Conservation (phyloP, 2,113 vertebrate genomes). For the Phyllostomus hastatus region DNA sequence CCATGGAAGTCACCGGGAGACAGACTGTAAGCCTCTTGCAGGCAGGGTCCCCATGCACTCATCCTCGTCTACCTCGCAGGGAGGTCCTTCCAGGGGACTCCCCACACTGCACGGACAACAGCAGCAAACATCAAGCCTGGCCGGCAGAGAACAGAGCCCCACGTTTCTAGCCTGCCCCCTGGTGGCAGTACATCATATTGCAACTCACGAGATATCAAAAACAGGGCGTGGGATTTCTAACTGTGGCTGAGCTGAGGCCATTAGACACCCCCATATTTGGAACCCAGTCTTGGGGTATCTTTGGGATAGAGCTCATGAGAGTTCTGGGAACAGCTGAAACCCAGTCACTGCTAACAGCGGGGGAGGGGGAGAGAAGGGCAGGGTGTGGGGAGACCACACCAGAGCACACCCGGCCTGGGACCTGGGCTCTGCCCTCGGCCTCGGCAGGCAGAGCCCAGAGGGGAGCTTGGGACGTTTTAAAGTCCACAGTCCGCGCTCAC, state of each 20-base stretch:
- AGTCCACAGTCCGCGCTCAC: neutral
- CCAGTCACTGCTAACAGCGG: neutral
- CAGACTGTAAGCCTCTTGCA: neutral
- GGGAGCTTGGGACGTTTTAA: neutral
- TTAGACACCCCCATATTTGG: neutral
- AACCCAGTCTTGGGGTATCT: neutral
- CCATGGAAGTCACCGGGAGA: neutral
- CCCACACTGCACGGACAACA: accelerated
- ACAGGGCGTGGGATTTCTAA: neutral
- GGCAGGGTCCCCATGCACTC: neutral
- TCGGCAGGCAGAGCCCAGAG: neutral
- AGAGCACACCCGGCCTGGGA: neutral
- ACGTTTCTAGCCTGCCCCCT: conserved; percentile 50
- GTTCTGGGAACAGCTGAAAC: neutral
- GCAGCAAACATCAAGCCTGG: neutral
- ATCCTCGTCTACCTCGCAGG: neutral
- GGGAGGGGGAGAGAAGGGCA: neutral
- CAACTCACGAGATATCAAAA: neutral
- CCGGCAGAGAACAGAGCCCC: neutral
- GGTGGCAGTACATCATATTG: conserved; percentile 33
- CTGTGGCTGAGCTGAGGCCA: neutral
- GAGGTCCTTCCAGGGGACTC: neutral
- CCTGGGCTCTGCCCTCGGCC: neutral
- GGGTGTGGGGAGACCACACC: neutral
- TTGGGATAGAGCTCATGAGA: neutral